These are phyloP conservation scores for Synchiropus splendidus DNA, from an alignment of 2,113 vertebrate genomes.

Conservation along the genomic window DNA sequence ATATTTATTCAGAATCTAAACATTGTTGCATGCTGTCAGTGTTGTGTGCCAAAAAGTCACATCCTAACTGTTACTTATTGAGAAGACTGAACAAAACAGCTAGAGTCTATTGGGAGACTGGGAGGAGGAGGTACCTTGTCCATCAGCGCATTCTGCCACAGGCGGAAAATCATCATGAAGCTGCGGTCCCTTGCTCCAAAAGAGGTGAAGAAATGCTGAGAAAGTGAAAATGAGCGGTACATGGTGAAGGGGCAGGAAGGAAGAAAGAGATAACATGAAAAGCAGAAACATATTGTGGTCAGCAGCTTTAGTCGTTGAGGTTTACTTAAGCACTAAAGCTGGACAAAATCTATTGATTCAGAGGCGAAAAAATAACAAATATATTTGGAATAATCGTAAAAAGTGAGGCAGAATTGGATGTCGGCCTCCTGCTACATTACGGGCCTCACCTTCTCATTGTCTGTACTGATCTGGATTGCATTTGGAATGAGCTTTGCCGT, in stretches of 20 bases:
- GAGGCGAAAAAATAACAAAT: no score
- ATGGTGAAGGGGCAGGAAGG: neutral
- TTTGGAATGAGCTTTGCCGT: constrained; percentile 88
- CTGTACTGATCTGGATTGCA: constrained; percentile 84
- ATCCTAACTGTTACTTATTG: no score
- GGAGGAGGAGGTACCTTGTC: constrained; percentile 70
- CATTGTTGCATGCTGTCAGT: constrained; percentile 6
- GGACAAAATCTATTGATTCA: no score
- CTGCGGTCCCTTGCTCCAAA: constrained; percentile 86
- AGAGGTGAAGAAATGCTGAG: constrained; percentile 85
- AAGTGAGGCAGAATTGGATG: no score
- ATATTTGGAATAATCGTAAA: no score
- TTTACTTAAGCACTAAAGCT: no score
- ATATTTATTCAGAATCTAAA: no score
- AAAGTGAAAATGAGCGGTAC: constrained; percentile 3
- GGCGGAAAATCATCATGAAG: constrained; percentile 83
- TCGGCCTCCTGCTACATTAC: no score
- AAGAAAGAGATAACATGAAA: constrained; percentile 2
- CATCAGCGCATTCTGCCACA: constrained; percentile 86
- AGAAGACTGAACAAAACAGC: neutral
- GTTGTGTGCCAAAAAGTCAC: no score
- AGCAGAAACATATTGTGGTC: no score
- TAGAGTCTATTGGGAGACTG: neutral
- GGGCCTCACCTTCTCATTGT: constrained; percentile 72
- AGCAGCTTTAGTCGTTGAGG: neutral